Base-by-base conservation (phyloP, 2,888 invertebrate species). In the Cephus rjabovi region DNA sequence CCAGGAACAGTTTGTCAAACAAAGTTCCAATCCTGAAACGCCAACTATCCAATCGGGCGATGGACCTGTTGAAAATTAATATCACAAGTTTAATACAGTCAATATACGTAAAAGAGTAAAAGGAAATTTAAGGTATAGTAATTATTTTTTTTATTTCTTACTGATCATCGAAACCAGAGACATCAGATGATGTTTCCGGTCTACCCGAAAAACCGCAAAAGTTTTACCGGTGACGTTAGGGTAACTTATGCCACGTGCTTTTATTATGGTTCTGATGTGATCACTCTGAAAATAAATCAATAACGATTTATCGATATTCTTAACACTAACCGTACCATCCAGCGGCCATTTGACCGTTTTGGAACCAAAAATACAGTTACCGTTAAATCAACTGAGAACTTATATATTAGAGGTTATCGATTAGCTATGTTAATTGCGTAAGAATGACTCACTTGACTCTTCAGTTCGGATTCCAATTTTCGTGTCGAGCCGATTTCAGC, bases 41-140 rank as follows among this genome's bases (percentile, higher is more conserved):
- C 99, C 99, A 73, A 98, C 97, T 86, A 98, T 96, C 99, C 99
- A 99, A 93, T 99, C 99, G 0, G 99, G 99, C 15, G 98, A 98
- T 0, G 99, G 99, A 1, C 98, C 96, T 96, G 82, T 30, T 85
- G 81, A 71, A 75, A 31, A 77, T 35, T 12, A 71, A 80, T 34
- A 70, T n/a, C 34, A 30, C 12, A 9, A 34, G 4, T 33, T 11
- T 1, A 34, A 12, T 74, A 74, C 11, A 15, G 23, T 34, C 23
- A 3, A 76, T 15, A 79, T 68, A 74, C 12, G 69, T 35, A 31
- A 40, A 34, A 31, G 73, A 74, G n/a, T 31, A 40, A 69, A 69
- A 56, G 15, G 30, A 34, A n/a, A 37, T 31, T 56, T 1, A 34
- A 70, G 4, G n/a, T 12, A 30, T 34, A 31, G 3, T 31, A 3